A percentile compares a stretch with the other conserved stretches of the same genome.
phyloP scores from a whole-genome alignment of 2,888 invertebrate genomes.

The Epinotia ramella region DNA sequence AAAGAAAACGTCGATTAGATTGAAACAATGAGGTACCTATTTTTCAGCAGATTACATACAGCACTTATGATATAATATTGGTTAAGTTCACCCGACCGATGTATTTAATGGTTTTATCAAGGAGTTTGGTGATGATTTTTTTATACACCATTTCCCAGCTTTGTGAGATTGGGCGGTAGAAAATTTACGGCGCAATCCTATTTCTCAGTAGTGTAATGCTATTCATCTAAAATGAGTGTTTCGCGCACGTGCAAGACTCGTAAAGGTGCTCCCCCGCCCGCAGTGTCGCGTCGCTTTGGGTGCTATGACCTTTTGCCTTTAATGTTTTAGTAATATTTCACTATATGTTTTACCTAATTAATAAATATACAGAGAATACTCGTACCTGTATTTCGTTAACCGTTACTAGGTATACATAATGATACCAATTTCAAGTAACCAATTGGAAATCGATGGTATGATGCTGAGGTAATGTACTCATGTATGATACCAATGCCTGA shows the following conservation, averaged over 20 bases:
- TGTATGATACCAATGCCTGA: no score
- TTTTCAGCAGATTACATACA: neutral
- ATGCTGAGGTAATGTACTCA: no score
- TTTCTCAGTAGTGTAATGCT: constrained; percentile 58
- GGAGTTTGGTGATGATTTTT: neutral
- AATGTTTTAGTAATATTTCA: neutral
- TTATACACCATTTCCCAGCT: neutral
- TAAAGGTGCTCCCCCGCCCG: constrained; percentile 65
- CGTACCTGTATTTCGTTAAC: no score
- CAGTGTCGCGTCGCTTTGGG: constrained; percentile 44
- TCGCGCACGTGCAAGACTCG: constrained; percentile 67
- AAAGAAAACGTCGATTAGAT: neutral
- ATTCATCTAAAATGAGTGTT: constrained; percentile 71
- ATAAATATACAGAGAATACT: neutral
- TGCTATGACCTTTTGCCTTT: constrained; percentile 47
- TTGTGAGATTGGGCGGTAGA: constrained; percentile 9
- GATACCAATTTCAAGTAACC: no score
- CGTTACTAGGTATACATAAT: no score
- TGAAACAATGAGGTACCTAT: neutral
- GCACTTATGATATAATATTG: no score
- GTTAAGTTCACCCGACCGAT: no score
- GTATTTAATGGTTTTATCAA: neutral
- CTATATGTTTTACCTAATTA: neutral
- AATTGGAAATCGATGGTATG: no score
- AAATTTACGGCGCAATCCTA: constrained; percentile 21